These are phyloP conservation scores for Rhinogobius similis DNA, from an alignment of 2,113 vertebrate genomes.

Conservation along the genomic window DNA sequence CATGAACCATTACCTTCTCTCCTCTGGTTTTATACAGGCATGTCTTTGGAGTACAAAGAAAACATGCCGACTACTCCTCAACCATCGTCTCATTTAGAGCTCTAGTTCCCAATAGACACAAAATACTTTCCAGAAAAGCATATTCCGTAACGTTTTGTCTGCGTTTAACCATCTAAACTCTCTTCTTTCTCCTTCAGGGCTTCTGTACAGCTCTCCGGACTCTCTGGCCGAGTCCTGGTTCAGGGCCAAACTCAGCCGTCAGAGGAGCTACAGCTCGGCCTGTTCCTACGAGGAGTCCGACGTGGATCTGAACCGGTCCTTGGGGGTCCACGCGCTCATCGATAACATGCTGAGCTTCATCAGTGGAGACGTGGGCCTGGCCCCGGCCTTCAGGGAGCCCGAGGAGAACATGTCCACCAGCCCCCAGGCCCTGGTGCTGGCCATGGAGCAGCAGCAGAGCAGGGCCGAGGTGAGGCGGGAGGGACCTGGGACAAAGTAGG, in stretches of 20 bases:
- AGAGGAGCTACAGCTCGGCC: slow-evolving; percentile 81
- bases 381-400: slow-evolving; percentile 92
- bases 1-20: background rate
- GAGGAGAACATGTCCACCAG: slow-evolving; percentile 95
- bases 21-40: background rate
- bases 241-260: slow-evolving; percentile 84
- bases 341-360: slow-evolving; percentile 95
- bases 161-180: slow-evolving; percentile 28
- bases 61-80: background rate
- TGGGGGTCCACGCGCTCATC: slow-evolving; percentile 89
- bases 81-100: background rate
- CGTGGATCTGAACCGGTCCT: slow-evolving; percentile 85
- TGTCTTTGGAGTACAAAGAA: background rate
- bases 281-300: slow-evolving; percentile 86
- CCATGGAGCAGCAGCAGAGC: slow-evolving; percentile 96
- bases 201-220: slow-evolving; percentile 79
- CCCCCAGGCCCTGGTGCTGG: slow-evolving; percentile 89
- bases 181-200: slow-evolving; percentile 48
- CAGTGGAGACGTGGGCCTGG: slow-evolving; percentile 89
- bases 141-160: background rate
- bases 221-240: slow-evolving; percentile 89
- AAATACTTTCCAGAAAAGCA: background rate
- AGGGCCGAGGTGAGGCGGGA: slow-evolving; percentile 85
- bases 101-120: background rate
- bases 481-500: background rate